Conservation (phyloP, 2,113 vertebrate species). For the Aphelocoma coerulescens region DNA sequence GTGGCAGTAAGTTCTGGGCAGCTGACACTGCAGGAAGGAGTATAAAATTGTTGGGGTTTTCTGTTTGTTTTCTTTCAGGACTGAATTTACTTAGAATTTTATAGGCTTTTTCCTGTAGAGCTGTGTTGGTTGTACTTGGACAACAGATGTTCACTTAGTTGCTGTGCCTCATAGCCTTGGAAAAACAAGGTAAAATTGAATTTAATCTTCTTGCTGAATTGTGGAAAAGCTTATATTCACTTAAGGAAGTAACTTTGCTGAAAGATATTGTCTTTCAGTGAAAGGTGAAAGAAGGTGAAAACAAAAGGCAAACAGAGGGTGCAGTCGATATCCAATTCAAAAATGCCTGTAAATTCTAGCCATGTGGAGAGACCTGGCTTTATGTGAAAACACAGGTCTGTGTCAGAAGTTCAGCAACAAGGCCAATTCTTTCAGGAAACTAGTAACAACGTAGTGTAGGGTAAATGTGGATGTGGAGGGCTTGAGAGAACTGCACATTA, state of each 20-base stretch:
- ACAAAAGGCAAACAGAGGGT: background rate
- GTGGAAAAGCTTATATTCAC: background rate
- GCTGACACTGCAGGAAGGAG: background rate
- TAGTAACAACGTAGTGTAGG: background rate
- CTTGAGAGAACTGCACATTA: background rate
- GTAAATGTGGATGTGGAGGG: background rate
- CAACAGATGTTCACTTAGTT: background rate
- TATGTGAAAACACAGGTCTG: background rate
- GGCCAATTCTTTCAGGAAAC: background rate
- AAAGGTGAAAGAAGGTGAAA: background rate
- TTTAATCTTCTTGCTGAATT: background rate
- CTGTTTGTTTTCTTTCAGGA: background rate
- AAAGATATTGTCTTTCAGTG: background rate
- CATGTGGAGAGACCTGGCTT: background rate
- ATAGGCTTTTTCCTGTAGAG: background rate
- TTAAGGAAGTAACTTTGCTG: background rate
- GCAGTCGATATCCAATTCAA: background rate
- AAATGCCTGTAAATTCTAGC: background rate
- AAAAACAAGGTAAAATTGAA: background rate
- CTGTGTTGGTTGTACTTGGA: background rate
- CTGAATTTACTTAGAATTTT: background rate
- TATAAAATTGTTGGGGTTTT: background rate
- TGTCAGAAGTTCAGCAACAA: background rate
- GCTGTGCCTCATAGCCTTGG: rapidly evolving
- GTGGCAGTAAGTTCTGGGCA: background rate